These are phyloP conservation scores for Antheraea pernyi DNA, from an alignment of 1,140 invertebrate genomes.

Conservation along the genomic window DNA sequence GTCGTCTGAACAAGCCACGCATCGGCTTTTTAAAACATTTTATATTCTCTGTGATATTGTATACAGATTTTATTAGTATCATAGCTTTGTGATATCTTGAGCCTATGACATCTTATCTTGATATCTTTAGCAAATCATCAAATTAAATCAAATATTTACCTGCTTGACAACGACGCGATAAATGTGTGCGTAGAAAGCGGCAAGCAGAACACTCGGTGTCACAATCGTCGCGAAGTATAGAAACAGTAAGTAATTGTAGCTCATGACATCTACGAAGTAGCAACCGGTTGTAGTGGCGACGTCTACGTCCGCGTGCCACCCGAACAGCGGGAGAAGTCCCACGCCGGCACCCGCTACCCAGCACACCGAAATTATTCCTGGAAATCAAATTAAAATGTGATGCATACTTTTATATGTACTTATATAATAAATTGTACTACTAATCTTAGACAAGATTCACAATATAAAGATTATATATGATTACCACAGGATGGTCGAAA, in stretches of 20 bases:
- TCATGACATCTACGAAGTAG: constrained; percentile 92
- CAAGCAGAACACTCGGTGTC: constrained; percentile 89
- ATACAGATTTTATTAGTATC: too few relatives aligned
- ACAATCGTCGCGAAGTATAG: constrained; percentile 94
- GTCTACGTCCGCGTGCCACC: constrained; percentile 87
- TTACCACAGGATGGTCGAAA: too few relatives aligned
- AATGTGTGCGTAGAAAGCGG: constrained; percentile 92
- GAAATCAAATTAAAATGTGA: constrained; percentile 44
- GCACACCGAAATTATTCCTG: constrained; percentile 91
- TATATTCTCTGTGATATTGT: too few relatives aligned
- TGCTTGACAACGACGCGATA: constrained; percentile 93
- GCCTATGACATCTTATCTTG: too few relatives aligned
- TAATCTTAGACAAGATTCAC: too few relatives aligned
- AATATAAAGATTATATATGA: too few relatives aligned
- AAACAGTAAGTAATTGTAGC: constrained; percentile 93
- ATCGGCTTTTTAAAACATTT: too few relatives aligned
- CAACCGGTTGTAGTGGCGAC: constrained; percentile 78
- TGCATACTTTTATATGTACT: too few relatives aligned
- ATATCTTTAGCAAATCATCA: background rate
- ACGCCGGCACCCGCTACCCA: constrained; percentile 90
- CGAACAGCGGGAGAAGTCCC: constrained; percentile 90
- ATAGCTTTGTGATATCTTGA: too few relatives aligned
- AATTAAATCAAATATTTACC: constrained; percentile 71
- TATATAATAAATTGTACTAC: too few relatives aligned
- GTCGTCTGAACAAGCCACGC: too few relatives aligned